Evolutionary conservation across 1,140 invertebrate species (phyloP).

Genomic region (Papilio helenus): DNA sequence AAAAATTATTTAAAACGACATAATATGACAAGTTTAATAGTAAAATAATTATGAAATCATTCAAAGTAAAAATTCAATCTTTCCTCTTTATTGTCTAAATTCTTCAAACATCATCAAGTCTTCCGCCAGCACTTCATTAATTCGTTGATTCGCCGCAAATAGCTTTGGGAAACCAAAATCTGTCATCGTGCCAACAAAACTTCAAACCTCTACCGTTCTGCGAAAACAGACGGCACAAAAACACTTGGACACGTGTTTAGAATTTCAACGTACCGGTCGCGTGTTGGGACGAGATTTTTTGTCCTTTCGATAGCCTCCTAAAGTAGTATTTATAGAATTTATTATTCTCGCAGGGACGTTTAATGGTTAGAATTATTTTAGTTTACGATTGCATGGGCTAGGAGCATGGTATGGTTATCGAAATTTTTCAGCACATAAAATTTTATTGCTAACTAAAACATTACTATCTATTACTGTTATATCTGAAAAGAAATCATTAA

Average conservation of each 20-base stretch:
- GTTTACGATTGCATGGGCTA: neutral
- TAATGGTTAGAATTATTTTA: constrained; percentile 13
- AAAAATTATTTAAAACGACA: no score
- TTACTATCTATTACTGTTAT: neutral
- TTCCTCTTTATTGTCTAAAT: neutral
- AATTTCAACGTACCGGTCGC: constrained; percentile 29
- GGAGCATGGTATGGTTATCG: neutral
- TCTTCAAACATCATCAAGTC: neutral
- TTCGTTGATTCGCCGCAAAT: constrained; percentile 30
- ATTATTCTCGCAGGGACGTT: constrained; percentile 23
- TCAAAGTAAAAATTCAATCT: neutral
- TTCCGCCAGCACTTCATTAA: constrained; percentile 30
- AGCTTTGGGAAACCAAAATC: constrained; percentile 34
- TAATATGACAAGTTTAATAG: no score
- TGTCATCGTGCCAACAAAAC: constrained; percentile 36
- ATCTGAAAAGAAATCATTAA: neutral
- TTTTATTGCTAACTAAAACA: neutral
- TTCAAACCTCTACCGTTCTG: constrained; percentile 34
- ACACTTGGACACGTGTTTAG: constrained; percentile 38
- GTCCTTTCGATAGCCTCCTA: constrained; percentile 22
- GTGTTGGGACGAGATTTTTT: constrained; percentile 24
- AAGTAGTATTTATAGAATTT: constrained; percentile 23
- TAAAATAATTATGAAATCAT: neutral
- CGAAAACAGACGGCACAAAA: constrained; percentile 34
- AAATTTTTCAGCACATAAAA: neutral